Base-by-base conservation (phyloP, 2,797 vertebrate genomes). In the Enteromius argenteus region DNA sequence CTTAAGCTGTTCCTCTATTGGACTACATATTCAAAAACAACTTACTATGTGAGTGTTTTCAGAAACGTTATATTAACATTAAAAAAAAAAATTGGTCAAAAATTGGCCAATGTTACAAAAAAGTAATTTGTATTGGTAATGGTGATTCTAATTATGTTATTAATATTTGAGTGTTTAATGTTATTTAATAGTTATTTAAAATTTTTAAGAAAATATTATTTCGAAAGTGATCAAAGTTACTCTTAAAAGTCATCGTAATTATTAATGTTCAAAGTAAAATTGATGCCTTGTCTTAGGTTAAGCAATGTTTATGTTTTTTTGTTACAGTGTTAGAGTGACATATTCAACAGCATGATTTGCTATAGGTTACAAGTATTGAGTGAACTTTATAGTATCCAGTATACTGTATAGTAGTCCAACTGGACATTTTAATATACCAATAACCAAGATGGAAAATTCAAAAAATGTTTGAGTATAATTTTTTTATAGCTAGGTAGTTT, bases 381-480 rank as follows among this genome's bases (percentile, higher is more conserved):
- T n/a, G 2, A 19, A 53, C 51, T n/a, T 21, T 3, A 27, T 27
- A 27, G 27, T 27, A n/a, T n/a, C n/a, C n/a, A n/a, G n/a, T n/a
- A n/a, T n/a, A 27, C 13, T 71, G n/a, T 71, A 21, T 44, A 35
- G n/a, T 4, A 42, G 37, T 69, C 19, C 7, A 37, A 37, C 35
- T 14, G 9, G n/a, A 62, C 37, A 44, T 64, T 64, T 64, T 7
- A 78, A 58, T 8, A 39, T 23, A 17, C 15, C 23, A 44, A 19
- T 62, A 46, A 53, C 19, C 30, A 68, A 67, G 71, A 71, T 32
- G 19, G 51, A 58, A 72, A 19, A 14, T 83, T 73, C 9, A 32
- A 8, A 44, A 81, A 72, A n/a, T 44, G 23, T 58, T 30, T 30
- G 3, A 27, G 15, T 2, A 15, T 1, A 2, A 14, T 7, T 35